A percentile compares a stretch with the other conserved stretches of the same genome.
Evolutionary conservation across 2,888 invertebrate species (phyloP).

Genomic region (Aleiodes alternator): DNA sequence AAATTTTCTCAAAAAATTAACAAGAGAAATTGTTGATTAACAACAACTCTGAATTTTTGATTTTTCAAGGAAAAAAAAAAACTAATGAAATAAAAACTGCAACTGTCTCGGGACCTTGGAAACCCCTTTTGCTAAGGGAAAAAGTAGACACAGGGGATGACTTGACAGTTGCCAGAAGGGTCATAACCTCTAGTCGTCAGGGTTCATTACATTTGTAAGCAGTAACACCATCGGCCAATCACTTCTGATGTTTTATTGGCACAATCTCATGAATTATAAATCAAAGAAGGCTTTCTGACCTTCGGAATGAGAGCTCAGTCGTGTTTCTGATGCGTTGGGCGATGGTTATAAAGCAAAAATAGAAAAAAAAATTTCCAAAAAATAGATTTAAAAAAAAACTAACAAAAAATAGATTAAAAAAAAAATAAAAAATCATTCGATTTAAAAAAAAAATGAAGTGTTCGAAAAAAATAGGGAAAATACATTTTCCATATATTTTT

Average conservation of each 20-base stretch:
- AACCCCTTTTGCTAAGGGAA: conserved; percentile 11
- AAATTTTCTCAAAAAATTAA: no score
- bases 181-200: conserved; percentile 53
- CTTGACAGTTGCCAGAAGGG: conserved; percentile 31
- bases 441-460: no score
- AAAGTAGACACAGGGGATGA: conserved; percentile 34
- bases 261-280: conserved; percentile 70
- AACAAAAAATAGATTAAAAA: no score
- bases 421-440: no score
- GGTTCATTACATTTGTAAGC: conserved; percentile 58
- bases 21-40: no score
- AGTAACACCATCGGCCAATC: conserved; percentile 63
- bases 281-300: conserved; percentile 59
- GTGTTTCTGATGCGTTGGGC: conserved; percentile 8
- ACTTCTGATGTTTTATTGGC: conserved; percentile 69
- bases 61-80: no score
- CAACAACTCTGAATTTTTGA: no score
- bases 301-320: conserved; percentile 37
- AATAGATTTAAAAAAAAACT: no score
- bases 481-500: no score
- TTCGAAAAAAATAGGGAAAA: no score
- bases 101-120: neutral
- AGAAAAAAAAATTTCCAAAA: no score
- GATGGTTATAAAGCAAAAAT: neutral
- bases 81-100: no score